Evolutionary conservation across 2,888 invertebrate genomes (phyloP).

Genomic region (Caradrina clavipalpis): DNA sequence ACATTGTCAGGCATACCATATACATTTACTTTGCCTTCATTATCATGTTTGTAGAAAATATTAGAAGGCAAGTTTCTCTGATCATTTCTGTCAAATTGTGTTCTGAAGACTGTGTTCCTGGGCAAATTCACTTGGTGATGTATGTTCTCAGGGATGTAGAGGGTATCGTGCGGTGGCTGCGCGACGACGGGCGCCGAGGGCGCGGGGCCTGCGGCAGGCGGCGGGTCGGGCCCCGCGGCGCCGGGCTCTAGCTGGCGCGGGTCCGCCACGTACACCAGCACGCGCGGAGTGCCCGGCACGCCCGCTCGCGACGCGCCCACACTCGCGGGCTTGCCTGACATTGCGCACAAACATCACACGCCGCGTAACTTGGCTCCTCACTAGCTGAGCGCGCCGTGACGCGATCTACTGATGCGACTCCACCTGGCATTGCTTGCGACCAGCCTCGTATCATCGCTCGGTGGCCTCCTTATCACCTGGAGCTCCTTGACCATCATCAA

Average conservation of each 20-base stretch:
- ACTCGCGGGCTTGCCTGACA: slow-evolving; percentile 95
- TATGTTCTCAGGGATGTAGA: slow-evolving; percentile 77
- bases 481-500: slow-evolving; percentile 85
- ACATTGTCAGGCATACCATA: slow-evolving; percentile 75
- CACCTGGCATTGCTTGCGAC: slow-evolving; percentile 84
- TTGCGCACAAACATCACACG: slow-evolving; percentile 94
- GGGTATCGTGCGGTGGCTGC: slow-evolving; percentile 70
- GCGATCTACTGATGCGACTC: slow-evolving; percentile 78
- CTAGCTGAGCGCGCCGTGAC: slow-evolving; percentile 83
- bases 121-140: slow-evolving; percentile 75
- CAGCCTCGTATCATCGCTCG: slow-evolving; percentile 85
- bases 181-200: slow-evolving; percentile 58
- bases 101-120: slow-evolving; percentile 75
- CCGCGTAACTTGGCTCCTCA: slow-evolving; percentile 84
- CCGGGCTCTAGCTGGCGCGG: slow-evolving; percentile 89
- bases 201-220: slow-evolving; percentile 69
- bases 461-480: slow-evolving; percentile 74
- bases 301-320: slow-evolving; percentile 91
- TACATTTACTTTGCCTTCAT: slow-evolving; percentile 76
- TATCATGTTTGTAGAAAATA: slow-evolving; percentile 81
- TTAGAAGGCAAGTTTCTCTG: slow-evolving; percentile 73
- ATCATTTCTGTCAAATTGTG: slow-evolving; percentile 74
- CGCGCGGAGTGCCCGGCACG: slow-evolving; percentile 88
- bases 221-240: slow-evolving; percentile 82
- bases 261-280: slow-evolving; percentile 90